Evolutionary conservation across 2,113 vertebrate genomes (phyloP), one percentile per base, ranked within the genome.

Genomic region (Dicerorhinus sumatrensis): DNA sequence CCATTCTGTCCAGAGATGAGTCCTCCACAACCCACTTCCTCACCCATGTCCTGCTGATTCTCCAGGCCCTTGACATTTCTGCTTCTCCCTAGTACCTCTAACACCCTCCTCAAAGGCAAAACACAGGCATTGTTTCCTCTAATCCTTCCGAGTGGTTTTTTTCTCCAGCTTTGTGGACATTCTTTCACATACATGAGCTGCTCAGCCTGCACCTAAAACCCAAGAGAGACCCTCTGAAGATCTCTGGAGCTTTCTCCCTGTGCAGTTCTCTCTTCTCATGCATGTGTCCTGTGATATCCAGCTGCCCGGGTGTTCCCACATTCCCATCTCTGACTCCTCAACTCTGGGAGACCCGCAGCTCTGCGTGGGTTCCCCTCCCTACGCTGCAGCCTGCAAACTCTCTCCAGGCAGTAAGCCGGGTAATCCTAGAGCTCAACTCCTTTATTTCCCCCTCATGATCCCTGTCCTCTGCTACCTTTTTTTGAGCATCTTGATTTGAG

Each of bases 221-320:
- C 60, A 13, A n/a, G 21, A 3, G 20, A 39, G 17, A 14, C 2
- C 2, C 25, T 33, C 56, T 46, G 51, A 33, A 31, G 20, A 58
- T 33, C 25, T 36, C 81, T 31, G 31, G 69, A 56, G 23, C 8
- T 20, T 72, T 51, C 79, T 84, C 33, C 54, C 42, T 13, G 1
- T 36, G 18, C 21, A n/a, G 31, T 8, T 60, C 36, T 33, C 58
- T 46, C 13, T 21, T 23, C 11, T 62, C 2, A 0, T 1, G 0
- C 0, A 0, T 4, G 1, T 4, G 4, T 8, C 8, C 51, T 31
- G 11, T 25, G 62, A 62, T 0, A 48, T 0, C 2, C 18, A 17
- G 20, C 27, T n/a, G 11, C 54, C 39, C 13, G 31, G 3, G 20
- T 3, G 29, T 46, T 14, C 14, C 13, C 23, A 21, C 14, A 56